Base-by-base conservation (phyloP, 2,888 invertebrate genomes). In the Elgonia sp. region DNA sequence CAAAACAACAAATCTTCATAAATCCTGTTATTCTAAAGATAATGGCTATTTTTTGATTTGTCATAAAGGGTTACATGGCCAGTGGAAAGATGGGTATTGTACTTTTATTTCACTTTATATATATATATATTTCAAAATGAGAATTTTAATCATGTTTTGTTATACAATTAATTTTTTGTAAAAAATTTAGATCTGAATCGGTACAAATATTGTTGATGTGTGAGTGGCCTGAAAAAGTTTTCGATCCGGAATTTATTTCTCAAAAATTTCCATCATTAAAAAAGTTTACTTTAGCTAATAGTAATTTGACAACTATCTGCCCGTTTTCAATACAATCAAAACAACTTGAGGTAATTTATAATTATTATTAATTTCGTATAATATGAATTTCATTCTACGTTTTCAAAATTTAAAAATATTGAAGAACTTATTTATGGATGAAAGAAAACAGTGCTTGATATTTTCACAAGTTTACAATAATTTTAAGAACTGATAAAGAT, bases 161-260 rank as follows among this genome's bases (percentile, higher is more conserved):
- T 3, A 29, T 29, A 29, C 5, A 29, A 29, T 29, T 29, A 29
- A 5, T 29, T 29, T 29, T 1, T 3, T 29, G 29, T 29, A 5
- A 29, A 29, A 29, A 29, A 3, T 75, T 55, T 40, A 84, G 87
- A 53, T 83, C 82, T 20, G n/a, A 50, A 40, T 10, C 12, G 12
- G 72, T 86, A 20, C 82, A 37, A 4, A 42, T n/a, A 77, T 73
- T 87, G 72, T 81, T 76, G 39, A 50, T 87, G 0, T 87, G 87
- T 37, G 76, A 81, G 18, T 87, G 87, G 87, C 72, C 84, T 5
- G 75, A 76, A 0, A 39, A 10, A 40, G 18, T 40, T 37, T 91
- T 94, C 60, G 92, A 94, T 86, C 92, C 94, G 0, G 86, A 87
- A 5, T 72, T 86, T 6, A 63, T 92, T 70, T 83, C 93, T 10